phyloP scores from a whole-genome alignment of 2,797 vertebrate species.

The Epinephelus malabaricus region DNA sequence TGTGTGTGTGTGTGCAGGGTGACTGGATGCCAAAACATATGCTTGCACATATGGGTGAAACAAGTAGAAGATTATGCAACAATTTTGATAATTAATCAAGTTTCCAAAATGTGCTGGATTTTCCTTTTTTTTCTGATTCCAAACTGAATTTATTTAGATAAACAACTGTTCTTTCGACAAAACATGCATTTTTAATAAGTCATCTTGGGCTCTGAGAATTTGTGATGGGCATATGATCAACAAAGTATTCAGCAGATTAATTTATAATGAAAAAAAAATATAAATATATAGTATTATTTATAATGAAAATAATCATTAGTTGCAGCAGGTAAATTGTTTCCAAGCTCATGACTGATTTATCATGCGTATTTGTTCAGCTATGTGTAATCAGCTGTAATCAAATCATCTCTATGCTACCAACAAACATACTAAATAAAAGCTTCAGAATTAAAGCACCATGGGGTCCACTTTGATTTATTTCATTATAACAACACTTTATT shows the following conservation, averaged over 20 bases:
- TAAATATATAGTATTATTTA: not conserved
- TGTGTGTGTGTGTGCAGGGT: accelerated
- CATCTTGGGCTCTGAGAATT: not conserved
- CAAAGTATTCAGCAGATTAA: not conserved
- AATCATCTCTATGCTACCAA: not conserved
- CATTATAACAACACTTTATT: no score
- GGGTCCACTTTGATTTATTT: no score
- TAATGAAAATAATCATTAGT: not conserved
- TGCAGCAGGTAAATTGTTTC: not conserved
- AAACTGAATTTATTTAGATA: not conserved
- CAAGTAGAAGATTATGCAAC: not conserved
- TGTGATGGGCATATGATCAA: not conserved
- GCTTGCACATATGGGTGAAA: not conserved
- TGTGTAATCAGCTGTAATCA: constrained; percentile 6
- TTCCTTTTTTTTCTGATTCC: not conserved
- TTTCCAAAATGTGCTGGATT: no score
- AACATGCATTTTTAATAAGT: not conserved
- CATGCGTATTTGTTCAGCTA: not conserved
- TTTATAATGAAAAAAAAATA: not conserved
- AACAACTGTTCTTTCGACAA: not conserved
- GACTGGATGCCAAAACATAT: not conserved
- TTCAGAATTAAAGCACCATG: no score
- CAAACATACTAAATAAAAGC: not conserved
- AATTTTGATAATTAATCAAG: no score
- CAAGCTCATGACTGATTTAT: constrained; percentile 2